These are phyloP conservation scores for Chinchilla lanigera DNA, from an alignment of 2,113 vertebrate species.

Conservation along the genomic window DNA sequence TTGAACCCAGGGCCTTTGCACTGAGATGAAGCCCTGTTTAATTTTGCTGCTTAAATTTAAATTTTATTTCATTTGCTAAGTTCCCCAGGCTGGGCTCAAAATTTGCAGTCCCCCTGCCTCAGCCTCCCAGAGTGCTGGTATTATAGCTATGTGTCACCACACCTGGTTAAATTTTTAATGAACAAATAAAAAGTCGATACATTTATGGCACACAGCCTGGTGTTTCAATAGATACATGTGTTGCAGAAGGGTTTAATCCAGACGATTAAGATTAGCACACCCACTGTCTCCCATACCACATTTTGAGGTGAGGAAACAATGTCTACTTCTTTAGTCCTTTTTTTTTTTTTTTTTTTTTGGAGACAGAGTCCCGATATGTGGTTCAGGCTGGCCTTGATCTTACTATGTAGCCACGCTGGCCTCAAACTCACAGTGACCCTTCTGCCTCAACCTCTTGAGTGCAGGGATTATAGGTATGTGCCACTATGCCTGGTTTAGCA, in stretches of 20 bases:
- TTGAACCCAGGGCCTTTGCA: neutral
- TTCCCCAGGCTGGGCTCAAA: neutral
- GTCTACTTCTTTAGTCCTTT: neutral
- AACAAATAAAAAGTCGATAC: neutral
- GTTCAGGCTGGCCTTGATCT: neutral
- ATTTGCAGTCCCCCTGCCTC: neutral
- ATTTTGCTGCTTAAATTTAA: neutral
- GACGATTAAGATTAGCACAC: neutral
- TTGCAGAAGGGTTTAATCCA: neutral
- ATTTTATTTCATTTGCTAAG: neutral
- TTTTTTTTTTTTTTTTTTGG: neutral
- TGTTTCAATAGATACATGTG: neutral
- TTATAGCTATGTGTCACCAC: neutral
- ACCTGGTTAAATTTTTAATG: neutral
- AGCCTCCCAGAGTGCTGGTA: neutral
- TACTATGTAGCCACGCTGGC: neutral
- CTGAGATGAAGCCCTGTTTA: neutral
- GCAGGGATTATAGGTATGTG: neutral
- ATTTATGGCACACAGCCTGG: too few relatives aligned
- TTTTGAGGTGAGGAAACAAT: neutral
- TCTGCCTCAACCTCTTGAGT: neutral
- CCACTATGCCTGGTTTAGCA: neutral
- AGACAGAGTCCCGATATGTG: neutral
- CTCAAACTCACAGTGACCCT: neutral
- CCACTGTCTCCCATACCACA: neutral